Evolutionary conservation across 2,113 vertebrate species (phyloP).

Genomic region (Daphoenositta chrysoptera): DNA sequence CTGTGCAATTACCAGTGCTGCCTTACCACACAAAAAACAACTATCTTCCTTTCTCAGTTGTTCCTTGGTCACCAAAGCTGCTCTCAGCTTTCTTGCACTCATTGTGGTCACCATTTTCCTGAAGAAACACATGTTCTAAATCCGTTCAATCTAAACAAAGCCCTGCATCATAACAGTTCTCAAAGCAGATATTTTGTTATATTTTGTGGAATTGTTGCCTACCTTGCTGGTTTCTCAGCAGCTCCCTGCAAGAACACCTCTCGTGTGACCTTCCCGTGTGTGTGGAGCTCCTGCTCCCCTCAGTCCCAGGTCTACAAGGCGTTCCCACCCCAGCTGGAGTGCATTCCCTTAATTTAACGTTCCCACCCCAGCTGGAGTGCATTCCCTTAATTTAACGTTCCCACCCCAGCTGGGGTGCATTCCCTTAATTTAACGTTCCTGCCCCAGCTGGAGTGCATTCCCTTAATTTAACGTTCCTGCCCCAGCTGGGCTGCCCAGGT

Average conservation of each 20-base stretch:
- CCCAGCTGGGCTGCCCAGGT: neutral
- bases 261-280: rapidly evolving
- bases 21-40: neutral
- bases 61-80: neutral
- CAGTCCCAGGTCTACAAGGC: neutral
- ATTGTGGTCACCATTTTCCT: rapidly evolving
- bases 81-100: neutral
- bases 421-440: no score
- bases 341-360: no score
- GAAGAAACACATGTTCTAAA: neutral
- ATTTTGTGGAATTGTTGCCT: neutral
- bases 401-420: neutral
- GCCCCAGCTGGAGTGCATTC: no score
- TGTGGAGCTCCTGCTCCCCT: rapidly evolving
- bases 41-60: neutral
- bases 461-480: no score
- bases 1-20: neutral
- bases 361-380: no score
- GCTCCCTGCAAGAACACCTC: rapidly evolving
- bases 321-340: neutral
- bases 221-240: neutral
- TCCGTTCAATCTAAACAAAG: neutral
- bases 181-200: neutral
- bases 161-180: rapidly evolving
- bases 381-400: no score